These are phyloP conservation scores for Lucinisca nassula DNA, from an alignment of 2,888 invertebrate genomes.

Conservation along the genomic window DNA sequence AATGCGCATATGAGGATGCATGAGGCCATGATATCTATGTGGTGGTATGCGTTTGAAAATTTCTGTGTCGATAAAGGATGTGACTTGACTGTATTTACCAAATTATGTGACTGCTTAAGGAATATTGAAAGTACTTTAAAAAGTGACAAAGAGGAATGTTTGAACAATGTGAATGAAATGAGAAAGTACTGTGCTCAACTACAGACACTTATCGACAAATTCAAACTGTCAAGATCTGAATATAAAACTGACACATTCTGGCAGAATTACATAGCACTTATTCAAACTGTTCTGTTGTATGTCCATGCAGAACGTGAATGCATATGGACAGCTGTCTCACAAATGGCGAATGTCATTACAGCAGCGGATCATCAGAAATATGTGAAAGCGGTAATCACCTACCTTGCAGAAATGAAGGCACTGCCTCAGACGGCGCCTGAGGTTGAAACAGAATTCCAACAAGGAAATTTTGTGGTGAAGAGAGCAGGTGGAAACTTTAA, in stretches of 20 bases:
- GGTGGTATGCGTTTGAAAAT: constrained; percentile 1
- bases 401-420: neutral
- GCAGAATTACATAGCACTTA: neutral
- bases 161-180: neutral
- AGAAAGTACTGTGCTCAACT: neutral
- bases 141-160: neutral
- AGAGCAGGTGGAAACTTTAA: neutral
- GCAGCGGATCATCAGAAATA: constrained; percentile 17
- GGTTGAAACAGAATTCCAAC: neutral
- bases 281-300: neutral
- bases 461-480: neutral
- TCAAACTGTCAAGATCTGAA: neutral
- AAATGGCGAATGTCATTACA: constrained; percentile 4
- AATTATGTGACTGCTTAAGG: neutral
- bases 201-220: neutral
- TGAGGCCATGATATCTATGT: neutral
- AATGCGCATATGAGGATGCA: constrained; percentile 17
- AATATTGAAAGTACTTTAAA: neutral
- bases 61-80: neutral
- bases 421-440: neutral
- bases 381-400: neutral
- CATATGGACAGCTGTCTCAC: neutral
- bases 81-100: neutral
- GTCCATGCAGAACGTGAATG: neutral
- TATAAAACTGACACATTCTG: neutral